A percentile compares a stretch with the other conserved stretches of the same genome.
Evolutionary conservation across 2,113 vertebrate species (phyloP).

Genomic region (Lycocorax pyrrhopterus): DNA sequence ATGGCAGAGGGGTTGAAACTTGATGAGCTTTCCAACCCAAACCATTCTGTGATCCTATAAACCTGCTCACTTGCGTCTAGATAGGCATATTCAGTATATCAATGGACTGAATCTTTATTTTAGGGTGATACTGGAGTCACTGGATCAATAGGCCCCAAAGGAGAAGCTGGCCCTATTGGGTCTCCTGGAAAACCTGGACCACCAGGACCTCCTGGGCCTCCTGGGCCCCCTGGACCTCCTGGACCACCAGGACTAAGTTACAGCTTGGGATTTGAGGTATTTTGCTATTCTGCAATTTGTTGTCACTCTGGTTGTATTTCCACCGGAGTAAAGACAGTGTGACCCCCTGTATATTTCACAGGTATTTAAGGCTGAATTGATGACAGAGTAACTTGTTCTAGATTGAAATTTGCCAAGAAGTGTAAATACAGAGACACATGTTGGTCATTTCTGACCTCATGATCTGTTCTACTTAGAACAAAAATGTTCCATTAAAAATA

Average conservation of each 20-base stretch:
- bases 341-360: background rate
- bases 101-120: conserved; percentile 5
- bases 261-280: conserved; percentile 80
- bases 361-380: background rate
- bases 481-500: background rate
- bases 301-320: background rate
- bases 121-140: conserved; percentile 83
- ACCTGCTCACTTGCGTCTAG: background rate
- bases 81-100: background rate
- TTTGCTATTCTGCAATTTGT: background rate
- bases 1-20: background rate
- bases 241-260: conserved; percentile 65
- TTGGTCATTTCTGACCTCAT: background rate
- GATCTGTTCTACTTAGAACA: background rate
- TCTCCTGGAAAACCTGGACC: conserved; percentile 74
- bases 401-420: background rate
- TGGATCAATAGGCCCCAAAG: conserved; percentile 80
- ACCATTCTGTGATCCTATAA: background rate
- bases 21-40: background rate
- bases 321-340: background rate
- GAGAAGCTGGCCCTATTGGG: conserved; percentile 78
- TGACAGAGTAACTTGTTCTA: background rate
- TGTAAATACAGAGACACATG: background rate
- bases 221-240: conserved; percentile 76
- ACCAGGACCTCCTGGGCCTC: conserved; percentile 80